These are phyloP conservation scores for Crypturellus tataupa DNA, from an alignment of 2,797 vertebrate species.

Conservation along the genomic window DNA sequence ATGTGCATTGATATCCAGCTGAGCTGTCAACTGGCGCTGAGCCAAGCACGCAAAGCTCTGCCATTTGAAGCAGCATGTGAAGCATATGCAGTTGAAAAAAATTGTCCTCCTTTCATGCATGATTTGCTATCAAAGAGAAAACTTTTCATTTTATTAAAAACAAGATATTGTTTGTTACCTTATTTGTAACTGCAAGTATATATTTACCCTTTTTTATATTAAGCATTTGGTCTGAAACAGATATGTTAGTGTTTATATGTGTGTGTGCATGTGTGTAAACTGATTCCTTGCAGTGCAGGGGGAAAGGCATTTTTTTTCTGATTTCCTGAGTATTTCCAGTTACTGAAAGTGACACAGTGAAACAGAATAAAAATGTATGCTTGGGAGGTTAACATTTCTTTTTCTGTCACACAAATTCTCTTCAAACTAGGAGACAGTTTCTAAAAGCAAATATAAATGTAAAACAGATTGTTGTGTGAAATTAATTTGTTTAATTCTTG, in stretches of 20 bases:
- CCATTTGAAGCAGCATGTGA: conserved; percentile 84
- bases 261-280: neutral
- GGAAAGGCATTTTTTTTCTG: neutral
- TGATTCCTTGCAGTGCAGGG: neutral
- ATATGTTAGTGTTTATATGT: conserved; percentile 6
- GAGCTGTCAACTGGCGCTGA: conserved; percentile 92
- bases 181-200: conserved; percentile 46
- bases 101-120: conserved; percentile 84
- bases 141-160: conserved; percentile 64
- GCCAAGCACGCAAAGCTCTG: conserved; percentile 92
- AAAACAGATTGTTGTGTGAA: neutral
- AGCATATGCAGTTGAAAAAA: conserved; percentile 85
- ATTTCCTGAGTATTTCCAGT: neutral
- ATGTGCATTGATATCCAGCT: conserved; percentile 94
- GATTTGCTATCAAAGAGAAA: conserved; percentile 80
- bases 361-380: neutral
- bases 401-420: neutral
- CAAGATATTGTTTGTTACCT: conserved; percentile 23
- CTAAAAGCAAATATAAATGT: neutral
- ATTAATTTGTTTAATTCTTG: conserved; percentile 21
- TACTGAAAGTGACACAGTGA: neutral
- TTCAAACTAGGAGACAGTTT: neutral
- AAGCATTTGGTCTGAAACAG: conserved; percentile 25
- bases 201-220: neutral
- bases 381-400: neutral